phyloP scores from a whole-genome alignment of 92 coral and sea anemone genomes.

The Zoanthus gigantus region DNA sequence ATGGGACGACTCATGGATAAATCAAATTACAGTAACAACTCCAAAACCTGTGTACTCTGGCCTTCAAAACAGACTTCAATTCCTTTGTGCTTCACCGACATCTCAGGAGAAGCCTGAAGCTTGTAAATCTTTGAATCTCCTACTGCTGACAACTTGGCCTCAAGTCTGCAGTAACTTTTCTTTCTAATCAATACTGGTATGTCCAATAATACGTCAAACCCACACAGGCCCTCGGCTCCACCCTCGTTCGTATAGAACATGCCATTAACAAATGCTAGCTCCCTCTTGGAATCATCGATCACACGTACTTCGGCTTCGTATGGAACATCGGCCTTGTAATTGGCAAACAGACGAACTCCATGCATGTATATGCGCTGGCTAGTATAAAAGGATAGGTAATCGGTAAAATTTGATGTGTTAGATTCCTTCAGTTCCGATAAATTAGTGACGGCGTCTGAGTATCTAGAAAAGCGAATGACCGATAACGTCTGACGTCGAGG shows the following conservation, averaged over 20 bases:
- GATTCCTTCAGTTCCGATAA: slow-evolving; percentile 1
- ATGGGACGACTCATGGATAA: neutral
- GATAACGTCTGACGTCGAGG: slow-evolving; percentile 44
- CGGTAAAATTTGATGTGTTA: neutral
- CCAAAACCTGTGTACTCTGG: slow-evolving; percentile 58
- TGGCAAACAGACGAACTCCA: slow-evolving; percentile 40
- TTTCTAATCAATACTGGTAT: slow-evolving; percentile 24
- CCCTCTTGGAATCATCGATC: slow-evolving; percentile 22
- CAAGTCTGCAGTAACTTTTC: slow-evolving; percentile 33
- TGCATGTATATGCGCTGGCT: slow-evolving; percentile 35
- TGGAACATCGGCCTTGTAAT: slow-evolving; percentile 8
- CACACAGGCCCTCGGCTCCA: slow-evolving; percentile 1
- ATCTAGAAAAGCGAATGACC: slow-evolving; percentile 38
- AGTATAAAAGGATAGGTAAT: slow-evolving; percentile 23
- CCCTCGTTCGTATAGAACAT: slow-evolving; percentile 30
- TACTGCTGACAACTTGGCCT: slow-evolving; percentile 22
- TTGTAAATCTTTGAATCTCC: slow-evolving; percentile 17
- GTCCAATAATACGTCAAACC: slow-evolving; percentile 39
- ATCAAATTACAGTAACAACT: slow-evolving; percentile 45
- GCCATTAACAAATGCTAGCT: slow-evolving; percentile 22
- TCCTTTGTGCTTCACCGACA: slow-evolving; percentile 47
- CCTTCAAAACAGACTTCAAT: slow-evolving; percentile 67
- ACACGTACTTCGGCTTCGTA: slow-evolving; percentile 38
- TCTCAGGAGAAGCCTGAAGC: slow-evolving; percentile 28
- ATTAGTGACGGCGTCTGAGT: neutral